Base-by-base conservation (phyloP, 2,113 vertebrate genomes). In the Varanus komodoensis region DNA sequence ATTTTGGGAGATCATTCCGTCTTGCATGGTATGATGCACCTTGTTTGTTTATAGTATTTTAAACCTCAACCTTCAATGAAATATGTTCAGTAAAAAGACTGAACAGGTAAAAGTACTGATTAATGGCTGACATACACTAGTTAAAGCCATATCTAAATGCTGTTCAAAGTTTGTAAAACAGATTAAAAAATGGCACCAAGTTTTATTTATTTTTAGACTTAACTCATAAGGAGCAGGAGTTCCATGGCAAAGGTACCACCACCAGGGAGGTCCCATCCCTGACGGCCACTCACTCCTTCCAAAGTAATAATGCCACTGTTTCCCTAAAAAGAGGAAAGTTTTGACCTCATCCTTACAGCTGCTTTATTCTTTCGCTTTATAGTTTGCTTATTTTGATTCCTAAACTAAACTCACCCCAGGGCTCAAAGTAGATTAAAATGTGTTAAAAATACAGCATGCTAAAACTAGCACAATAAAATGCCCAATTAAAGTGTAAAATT, bases 401-500 rank as follows among this genome's bases (percentile, higher is more conserved):
- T 88, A 80, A 74, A 34, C 52, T 34, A n/a, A 87, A 44, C 19
- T 68, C 75, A 88, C 52, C 75, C 29, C 25, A n/a, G 61, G 61
- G 61, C 61, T 80, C 75, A 68, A 32, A 67, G 57, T 50, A 1
- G 61, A 50, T 80, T 75, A n/a, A 80, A 44, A 84, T 17, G 64
- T 14, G 68, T 38, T 84, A 84, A 44, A 68, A 84, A 52, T 11
- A 15, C 29, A 34, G 61, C 75, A 67, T 87, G 75, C 61, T 48
- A 68, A 80, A 69, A 88, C 75, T 52, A 69, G 87, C 75, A 88
- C 67, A 68, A 52, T 68, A 68, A 88, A 27, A 71, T 88, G 78
- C 32, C n/a, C 68, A 88, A 80, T 88, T 88, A 82, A 82, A 88
- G 67, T 71, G 71, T 81, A 88, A 88, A 88, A 71, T 88, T 81